Conservation (phyloP, 2,113 vertebrate species). For the Mystacornis crossleyi region DNA sequence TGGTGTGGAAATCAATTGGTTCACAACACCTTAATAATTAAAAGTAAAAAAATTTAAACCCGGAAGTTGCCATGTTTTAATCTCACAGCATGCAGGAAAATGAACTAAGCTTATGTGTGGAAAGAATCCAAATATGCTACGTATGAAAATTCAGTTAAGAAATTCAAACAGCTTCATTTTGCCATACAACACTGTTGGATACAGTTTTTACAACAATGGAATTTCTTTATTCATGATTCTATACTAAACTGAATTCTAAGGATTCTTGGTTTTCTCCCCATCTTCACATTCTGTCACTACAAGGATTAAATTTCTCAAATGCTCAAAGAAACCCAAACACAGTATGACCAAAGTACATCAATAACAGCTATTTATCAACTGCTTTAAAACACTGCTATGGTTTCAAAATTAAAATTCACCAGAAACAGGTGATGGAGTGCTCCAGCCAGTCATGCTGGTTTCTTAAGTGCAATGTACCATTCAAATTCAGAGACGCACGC, state of each 20-base stretch:
- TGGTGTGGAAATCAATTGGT: not conserved
- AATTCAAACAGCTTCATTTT: not conserved
- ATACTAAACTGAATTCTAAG: not conserved
- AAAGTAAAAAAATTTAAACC: not conserved
- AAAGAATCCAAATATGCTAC: not conserved
- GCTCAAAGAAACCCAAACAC: not conserved
- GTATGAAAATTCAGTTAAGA: not conserved
- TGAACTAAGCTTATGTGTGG: not conserved
- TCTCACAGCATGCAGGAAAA: not conserved
- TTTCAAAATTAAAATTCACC: not conserved
- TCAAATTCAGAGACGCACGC: fast-evolving
- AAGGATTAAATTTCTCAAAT: not conserved
- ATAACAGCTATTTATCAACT: not conserved
- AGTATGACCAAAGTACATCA: not conserved
- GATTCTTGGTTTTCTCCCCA: not conserved
- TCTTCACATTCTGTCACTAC: not conserved
- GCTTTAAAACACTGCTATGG: not conserved
- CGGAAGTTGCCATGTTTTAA: not conserved
- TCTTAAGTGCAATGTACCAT: fast-evolving
- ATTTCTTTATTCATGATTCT: not conserved
- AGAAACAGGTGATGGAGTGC: not conserved
- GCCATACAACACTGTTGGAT: not conserved
- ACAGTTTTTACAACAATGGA: not conserved
- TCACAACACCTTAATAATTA: not conserved
- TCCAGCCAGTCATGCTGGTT: not conserved